phyloP scores from a whole-genome alignment of 92 coral and sea anemone species.

The Parazoanthus atlanticus region DNA sequence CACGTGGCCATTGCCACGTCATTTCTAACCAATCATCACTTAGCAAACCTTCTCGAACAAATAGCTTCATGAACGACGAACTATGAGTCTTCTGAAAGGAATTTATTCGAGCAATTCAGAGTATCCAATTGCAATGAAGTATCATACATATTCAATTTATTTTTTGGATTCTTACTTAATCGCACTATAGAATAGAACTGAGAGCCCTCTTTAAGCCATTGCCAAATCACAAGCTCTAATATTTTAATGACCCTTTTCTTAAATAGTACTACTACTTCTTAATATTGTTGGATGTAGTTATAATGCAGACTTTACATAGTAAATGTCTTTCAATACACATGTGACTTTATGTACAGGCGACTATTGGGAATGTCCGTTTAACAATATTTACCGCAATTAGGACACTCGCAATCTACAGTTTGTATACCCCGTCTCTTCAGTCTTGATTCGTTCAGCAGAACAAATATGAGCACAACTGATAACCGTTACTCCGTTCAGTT shows the following conservation, averaged over 20 bases:
- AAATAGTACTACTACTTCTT: not conserved
- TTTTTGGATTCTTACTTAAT: no score
- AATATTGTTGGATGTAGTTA: not conserved
- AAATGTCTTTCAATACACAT: no score
- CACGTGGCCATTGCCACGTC: no score
- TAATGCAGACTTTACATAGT: not conserved
- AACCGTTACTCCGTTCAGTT: not conserved
- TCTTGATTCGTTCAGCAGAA: not conserved
- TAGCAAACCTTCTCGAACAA: no score
- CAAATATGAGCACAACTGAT: not conserved
- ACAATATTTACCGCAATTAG: not conserved
- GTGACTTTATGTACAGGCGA: not conserved
- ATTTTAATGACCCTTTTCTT: not conserved
- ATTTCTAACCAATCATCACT: no score
- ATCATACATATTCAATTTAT: no score
- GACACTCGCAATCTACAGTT: not conserved
- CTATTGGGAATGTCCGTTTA: not conserved
- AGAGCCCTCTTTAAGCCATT: not conserved
- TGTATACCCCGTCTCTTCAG: no score
- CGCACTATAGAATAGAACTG: no score
- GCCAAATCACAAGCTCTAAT: not conserved
- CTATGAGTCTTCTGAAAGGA: no score
- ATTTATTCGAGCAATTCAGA: no score
- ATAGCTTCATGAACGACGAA: no score
- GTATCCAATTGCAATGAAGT: no score